Conservation (phyloP, 2,797 vertebrate species). For the Alauda arvensis region DNA sequence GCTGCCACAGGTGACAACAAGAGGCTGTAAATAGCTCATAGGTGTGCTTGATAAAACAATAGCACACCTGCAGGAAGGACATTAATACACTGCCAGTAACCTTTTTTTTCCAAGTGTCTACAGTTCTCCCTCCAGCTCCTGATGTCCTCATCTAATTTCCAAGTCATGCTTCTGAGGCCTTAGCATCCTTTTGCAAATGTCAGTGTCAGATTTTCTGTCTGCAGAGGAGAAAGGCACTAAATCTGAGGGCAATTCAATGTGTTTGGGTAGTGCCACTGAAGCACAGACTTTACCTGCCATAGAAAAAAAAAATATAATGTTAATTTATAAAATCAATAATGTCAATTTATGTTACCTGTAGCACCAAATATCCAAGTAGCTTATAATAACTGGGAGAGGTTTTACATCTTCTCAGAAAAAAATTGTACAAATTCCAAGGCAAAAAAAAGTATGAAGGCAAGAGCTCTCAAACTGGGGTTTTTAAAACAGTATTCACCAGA, state of each 20-base stretch:
- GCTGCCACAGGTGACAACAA: background rate
- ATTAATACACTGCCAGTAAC: background rate
- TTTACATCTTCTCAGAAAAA: background rate
- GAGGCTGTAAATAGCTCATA: background rate
- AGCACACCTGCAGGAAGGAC: background rate
- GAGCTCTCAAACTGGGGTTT: background rate
- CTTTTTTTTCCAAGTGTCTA: background rate
- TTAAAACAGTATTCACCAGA: background rate
- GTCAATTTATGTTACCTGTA: background rate
- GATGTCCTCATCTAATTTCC: conserved; percentile 34
- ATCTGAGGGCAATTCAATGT: background rate
- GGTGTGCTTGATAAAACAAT: background rate
- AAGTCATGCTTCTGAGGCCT: conserved; percentile 20
- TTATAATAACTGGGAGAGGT: background rate
- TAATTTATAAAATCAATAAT: background rate
- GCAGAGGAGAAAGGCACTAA: background rate
- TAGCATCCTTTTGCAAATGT: conserved; percentile 1
- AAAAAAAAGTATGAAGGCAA: background rate
- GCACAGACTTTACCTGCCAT: background rate
- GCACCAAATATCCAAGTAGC: background rate
- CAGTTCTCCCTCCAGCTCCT: background rate
- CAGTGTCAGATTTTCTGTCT: background rate
- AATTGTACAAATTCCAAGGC: background rate
- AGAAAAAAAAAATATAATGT: background rate
- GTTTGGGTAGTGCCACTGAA: background rate